Base-by-base conservation (phyloP, 2,888 invertebrate species). In the Colletes collaris region DNA sequence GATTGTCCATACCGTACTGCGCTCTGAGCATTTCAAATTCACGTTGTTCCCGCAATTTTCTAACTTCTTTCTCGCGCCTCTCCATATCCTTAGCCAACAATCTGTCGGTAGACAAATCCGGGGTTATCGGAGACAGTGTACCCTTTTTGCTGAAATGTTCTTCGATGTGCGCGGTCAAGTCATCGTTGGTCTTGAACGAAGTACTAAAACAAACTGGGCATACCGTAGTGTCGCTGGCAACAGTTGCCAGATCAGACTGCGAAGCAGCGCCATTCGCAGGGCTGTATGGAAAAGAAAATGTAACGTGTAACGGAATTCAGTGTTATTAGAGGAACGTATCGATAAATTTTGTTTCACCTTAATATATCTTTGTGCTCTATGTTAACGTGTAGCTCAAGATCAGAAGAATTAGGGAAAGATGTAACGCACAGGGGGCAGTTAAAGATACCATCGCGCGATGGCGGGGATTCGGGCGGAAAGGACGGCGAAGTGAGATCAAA, bases 1-100 rank as follows among this genome's bases (percentile, higher is more conserved):
- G 97, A 91, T 97, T 97, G 90, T 97, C 97, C 97, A 98, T 97
- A 1, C 97, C 97, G 89, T 97, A 97, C 91, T 97, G 97, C 2
- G 97, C 97, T 90, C 96, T 93, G 52, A 97, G 92, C 93, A 97
- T 93, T 89, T 97, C 96, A 91, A 97, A 97, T 91, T 97, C 97
- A 60, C 96, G 95, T 89, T 97, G 96, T 89, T 97, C 97, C 37
- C 96, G 94, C 82, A 95, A 94, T 85, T 95, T 95, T 86, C 96
- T 95, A 0, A 96, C 96, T 90, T 97, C 96, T 79, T 95, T 94
- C 81, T 96, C 92, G 59, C 94, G 92, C 83, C 94, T 93, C 82
- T 95, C 94, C 87, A 95, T 93, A 86, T 94, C 94, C 70, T 94
- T 93, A 0, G 95, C 95, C 27, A 95, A 87, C 81, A 94, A 82